Evolutionary conservation across 2,797 vertebrate species (phyloP).

Genomic region (Pseudochirops corinnae): DNA sequence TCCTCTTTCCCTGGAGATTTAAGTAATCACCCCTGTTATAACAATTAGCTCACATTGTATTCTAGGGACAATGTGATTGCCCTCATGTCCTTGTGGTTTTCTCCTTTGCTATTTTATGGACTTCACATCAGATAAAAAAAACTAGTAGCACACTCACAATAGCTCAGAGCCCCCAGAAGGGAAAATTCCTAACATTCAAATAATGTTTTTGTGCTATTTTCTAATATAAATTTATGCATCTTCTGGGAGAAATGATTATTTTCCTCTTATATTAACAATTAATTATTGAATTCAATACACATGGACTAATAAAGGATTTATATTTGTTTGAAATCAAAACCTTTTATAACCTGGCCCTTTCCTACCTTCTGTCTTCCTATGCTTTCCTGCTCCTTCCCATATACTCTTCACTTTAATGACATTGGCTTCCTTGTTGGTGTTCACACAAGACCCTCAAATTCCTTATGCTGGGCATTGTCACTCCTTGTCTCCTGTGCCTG

Average conservation of each 20-base stretch:
- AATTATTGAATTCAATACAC: background rate
- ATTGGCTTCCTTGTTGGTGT: background rate
- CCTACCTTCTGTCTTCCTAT: background rate
- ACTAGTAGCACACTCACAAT: background rate
- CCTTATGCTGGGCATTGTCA: background rate
- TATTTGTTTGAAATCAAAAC: background rate
- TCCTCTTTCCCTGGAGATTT: background rate
- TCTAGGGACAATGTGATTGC: background rate
- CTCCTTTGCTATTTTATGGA: background rate
- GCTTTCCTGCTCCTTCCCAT: background rate
- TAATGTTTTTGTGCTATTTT: background rate
- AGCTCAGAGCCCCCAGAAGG: background rate
- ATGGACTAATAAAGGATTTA: background rate
- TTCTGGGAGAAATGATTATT: background rate
- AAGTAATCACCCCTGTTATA: background rate
- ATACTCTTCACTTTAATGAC: background rate
- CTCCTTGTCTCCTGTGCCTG: no score
- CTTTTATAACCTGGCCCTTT: background rate
- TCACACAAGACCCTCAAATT: background rate
- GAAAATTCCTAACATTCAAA: background rate
- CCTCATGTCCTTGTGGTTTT: background rate
- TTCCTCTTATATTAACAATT: background rate
- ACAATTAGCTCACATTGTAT: background rate
- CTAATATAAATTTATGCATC: background rate
- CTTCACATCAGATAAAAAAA: background rate